These are phyloP conservation scores for Esox lucius DNA, from an alignment of 2,797 vertebrate species.

Conservation along the genomic window DNA sequence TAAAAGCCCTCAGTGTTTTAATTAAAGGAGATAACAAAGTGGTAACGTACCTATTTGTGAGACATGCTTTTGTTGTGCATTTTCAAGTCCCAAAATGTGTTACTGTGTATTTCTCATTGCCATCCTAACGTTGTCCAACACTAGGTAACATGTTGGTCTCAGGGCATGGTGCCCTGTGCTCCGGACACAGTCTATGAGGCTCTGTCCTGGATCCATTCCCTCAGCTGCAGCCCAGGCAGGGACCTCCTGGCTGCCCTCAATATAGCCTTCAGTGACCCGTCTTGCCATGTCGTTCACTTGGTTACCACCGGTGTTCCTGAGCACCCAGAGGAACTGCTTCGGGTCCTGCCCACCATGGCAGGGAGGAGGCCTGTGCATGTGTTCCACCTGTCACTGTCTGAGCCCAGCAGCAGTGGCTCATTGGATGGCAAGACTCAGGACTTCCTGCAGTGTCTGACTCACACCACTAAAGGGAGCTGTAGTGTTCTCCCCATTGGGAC, in stretches of 20 bases:
- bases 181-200: constrained; percentile 64
- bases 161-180: constrained; percentile 65
- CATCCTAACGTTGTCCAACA: background rate
- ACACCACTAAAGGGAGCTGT: constrained; percentile 66
- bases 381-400: constrained; percentile 55
- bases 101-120: background rate
- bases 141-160: constrained; percentile 65
- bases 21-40: too few relatives aligned
- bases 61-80: background rate
- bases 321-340: constrained; percentile 50
- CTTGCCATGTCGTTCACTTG: constrained; percentile 66
- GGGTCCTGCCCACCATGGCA: constrained; percentile 47
- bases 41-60: too few relatives aligned
- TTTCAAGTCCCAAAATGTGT: too few relatives aligned
- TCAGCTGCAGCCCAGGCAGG: constrained; percentile 61
- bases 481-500: constrained; percentile 46
- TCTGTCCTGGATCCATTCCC: constrained; percentile 70
- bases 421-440: constrained; percentile 37
- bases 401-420: constrained; percentile 2
- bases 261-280: constrained; percentile 60
- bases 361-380: constrained; percentile 52
- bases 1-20: too few relatives aligned
- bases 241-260: constrained; percentile 61
- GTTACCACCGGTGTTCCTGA: constrained; percentile 57
- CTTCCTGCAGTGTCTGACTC: constrained; percentile 59